Evolutionary conservation across 2,113 vertebrate species (phyloP).

Genomic region (Grammomys dolichurus): DNA sequence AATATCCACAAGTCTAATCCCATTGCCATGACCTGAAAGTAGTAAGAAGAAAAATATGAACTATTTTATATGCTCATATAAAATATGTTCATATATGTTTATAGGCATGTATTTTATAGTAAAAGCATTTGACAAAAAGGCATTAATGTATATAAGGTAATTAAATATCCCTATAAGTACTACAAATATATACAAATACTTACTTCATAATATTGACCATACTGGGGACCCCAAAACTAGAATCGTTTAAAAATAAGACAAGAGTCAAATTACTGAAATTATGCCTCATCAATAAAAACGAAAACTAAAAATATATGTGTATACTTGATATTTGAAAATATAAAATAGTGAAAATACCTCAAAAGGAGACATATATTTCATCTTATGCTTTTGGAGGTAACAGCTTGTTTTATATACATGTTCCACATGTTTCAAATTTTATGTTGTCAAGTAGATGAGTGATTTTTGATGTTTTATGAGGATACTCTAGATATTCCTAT

Average conservation of each 20-base stretch:
- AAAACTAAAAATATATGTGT: neutral
- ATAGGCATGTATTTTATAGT: constrained; percentile 2
- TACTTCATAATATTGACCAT: neutral
- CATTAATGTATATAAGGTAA: constrained; percentile 14
- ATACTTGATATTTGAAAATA: constrained; percentile 40
- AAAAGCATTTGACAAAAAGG: neutral
- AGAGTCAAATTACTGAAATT: neutral
- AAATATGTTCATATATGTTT: neutral
- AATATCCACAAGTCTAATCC: neutral
- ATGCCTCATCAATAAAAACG: neutral
- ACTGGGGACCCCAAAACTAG: neutral
- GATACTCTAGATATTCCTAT: neutral
- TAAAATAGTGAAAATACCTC: constrained; percentile 15
- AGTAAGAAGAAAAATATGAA: constrained; percentile 9
- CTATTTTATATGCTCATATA: neutral
- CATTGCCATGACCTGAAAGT: constrained; percentile 41
- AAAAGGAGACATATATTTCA: neutral
- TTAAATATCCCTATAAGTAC: neutral
- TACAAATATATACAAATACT: constrained; percentile 42
- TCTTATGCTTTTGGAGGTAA: neutral
- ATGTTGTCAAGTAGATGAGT: neutral
- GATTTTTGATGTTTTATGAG: neutral
- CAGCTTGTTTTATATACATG: neutral
- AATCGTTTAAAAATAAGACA: neutral
- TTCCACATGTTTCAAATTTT: neutral